Percentiles rank a stretch among this genome's conserved stretches.
These are phyloP conservation scores for Microcebus murinus DNA, from an alignment of 2,113 vertebrate genomes.

Conservation along the genomic window DNA sequence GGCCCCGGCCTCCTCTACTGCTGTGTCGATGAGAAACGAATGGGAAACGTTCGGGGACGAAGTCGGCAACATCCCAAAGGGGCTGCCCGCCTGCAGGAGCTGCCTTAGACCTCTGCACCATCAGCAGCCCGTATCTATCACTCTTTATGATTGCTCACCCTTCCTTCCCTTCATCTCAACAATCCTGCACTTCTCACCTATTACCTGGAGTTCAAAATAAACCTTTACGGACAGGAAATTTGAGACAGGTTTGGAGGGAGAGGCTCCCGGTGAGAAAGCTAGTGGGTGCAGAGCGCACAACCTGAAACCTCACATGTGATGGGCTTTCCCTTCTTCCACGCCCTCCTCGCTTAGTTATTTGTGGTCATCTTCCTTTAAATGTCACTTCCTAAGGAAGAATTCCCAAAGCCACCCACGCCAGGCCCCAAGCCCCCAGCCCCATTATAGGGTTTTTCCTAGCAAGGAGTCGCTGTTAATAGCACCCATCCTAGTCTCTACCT, in stretches of 20 bases:
- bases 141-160: not conserved
- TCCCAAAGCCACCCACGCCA: not conserved
- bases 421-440: not conserved
- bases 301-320: not conserved
- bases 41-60: not conserved
- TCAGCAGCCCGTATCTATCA: not conserved
- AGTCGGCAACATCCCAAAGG: not conserved
- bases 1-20: not conserved
- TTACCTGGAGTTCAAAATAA: not conserved
- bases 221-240: not conserved
- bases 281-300: not conserved
- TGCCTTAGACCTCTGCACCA: not conserved
- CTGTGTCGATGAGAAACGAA: too few relatives aligned
- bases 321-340: not conserved
- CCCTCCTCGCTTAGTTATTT: not conserved
- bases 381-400: not conserved
- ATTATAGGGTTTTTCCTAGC: not conserved
- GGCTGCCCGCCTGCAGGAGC: not conserved
- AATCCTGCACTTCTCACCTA: not conserved
- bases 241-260: not conserved
- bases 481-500: not conserved
- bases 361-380: not conserved
- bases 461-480: not conserved
- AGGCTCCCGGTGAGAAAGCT: not conserved
- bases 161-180: not conserved